Evolutionary conservation across 1,140 invertebrate species (phyloP).

Genomic region (Trichoplusia ni): DNA sequence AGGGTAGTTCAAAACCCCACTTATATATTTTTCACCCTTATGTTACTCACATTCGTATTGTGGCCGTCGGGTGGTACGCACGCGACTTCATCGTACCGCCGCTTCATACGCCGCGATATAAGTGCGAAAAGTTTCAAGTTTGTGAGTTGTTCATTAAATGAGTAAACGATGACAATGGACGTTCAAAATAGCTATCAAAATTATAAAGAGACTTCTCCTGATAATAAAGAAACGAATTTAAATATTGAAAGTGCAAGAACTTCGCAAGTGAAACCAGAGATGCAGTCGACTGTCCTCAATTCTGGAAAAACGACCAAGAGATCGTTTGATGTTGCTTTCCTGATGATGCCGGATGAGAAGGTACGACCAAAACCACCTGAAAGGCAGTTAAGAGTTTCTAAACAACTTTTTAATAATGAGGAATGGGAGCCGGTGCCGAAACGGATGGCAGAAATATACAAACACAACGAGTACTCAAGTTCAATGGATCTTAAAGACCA

Average conservation of each 20-base stretch:
- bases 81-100: constrained; percentile 53
- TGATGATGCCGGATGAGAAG: constrained; percentile 93
- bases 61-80: constrained; percentile 67
- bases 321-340: constrained; percentile 93
- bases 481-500: constrained; percentile 67
- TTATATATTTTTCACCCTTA: constrained; percentile 79
- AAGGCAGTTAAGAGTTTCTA: constrained; percentile 82
- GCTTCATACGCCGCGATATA: constrained; percentile 73
- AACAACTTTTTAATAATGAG: constrained; percentile 73
- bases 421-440: constrained; percentile 73
- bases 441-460: constrained; percentile 67
- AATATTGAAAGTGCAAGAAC: constrained; percentile 75
- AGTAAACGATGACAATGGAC: constrained; percentile 81
- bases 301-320: constrained; percentile 83
- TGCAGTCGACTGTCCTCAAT: constrained; percentile 65
- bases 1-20: constrained; percentile 76
- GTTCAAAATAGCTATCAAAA: constrained; percentile 80
- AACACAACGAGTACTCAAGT: constrained; percentile 69
- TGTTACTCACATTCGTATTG: constrained; percentile 69
- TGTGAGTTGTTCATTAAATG: constrained; percentile 66
- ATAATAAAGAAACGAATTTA: constrained; percentile 67
- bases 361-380: constrained; percentile 85
- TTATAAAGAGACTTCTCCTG: constrained; percentile 75
- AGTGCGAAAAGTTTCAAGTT: constrained; percentile 75
- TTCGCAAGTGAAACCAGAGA: constrained; percentile 62